Conservation (phyloP, 1,140 invertebrate genomes). For the Drosophila pseudoananassae region DNA sequence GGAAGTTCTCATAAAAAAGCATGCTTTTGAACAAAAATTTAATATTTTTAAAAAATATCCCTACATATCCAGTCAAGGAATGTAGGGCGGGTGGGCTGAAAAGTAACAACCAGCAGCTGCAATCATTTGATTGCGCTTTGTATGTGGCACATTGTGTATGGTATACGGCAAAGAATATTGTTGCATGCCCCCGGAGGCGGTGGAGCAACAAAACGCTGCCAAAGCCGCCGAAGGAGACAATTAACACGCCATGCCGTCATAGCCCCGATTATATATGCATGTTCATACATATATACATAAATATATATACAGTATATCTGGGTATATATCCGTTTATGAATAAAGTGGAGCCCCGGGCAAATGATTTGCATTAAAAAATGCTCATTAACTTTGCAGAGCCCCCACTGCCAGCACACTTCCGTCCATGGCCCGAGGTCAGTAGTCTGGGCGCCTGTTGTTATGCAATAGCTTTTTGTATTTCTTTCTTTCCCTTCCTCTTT, state of each 20-base stretch:
- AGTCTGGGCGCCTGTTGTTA: conserved; percentile 36
- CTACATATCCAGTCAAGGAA: background rate
- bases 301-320: background rate
- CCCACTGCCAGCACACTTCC: background rate
- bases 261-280: background rate
- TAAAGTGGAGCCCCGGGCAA: conserved; percentile 32
- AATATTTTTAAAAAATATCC: too few species aligned
- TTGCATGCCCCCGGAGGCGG: conserved; percentile 5
- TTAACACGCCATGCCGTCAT: conserved; percentile 34
- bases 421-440: conserved; percentile 14
- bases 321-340: conserved; percentile 8
- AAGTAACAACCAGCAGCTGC: conserved; percentile 29
- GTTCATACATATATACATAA: too few species aligned
- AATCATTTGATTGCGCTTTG: conserved; percentile 48
- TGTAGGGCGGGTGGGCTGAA: background rate
- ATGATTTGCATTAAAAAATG: conserved; percentile 52
- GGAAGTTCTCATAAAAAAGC: too few species aligned
- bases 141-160: conserved; percentile 12
- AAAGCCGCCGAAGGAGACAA: conserved; percentile 19
- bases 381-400: conserved; percentile 29
- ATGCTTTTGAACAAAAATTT: too few species aligned
- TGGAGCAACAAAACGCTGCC: conserved; percentile 10
- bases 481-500: too few species aligned
- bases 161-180: background rate
- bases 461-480: conserved; percentile 32